A percentile compares a stretch with the other conserved stretches of the same genome.
These are phyloP conservation scores for Drosophila santomea DNA, from an alignment of 1,140 invertebrate genomes.

Conservation along the genomic window DNA sequence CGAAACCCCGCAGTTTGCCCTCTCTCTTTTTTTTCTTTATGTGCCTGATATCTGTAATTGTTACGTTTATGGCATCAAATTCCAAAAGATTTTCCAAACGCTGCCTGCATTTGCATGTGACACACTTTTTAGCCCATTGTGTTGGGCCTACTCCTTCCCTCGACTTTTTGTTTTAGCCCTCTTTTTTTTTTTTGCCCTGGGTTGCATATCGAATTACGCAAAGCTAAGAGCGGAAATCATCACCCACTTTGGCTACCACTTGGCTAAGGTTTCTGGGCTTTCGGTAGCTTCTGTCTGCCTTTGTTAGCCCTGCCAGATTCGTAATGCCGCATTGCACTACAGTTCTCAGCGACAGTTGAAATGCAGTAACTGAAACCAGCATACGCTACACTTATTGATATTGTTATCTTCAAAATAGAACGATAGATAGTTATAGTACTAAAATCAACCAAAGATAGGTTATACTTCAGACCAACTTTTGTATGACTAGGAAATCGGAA, in stretches of 20 bases:
- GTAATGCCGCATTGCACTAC: background rate
- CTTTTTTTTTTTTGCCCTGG: constrained; percentile 22
- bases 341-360: background rate
- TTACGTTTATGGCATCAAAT: constrained; percentile 77
- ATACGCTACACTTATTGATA: background rate
- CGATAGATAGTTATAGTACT: no score
- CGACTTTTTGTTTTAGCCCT: background rate
- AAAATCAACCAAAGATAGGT: no score
- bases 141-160: constrained; percentile 8
- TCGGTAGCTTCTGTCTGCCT: constrained; percentile 18
- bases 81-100: constrained; percentile 56
- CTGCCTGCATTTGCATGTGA: constrained; percentile 76
- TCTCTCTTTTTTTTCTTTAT: constrained; percentile 9
- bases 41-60: constrained; percentile 48
- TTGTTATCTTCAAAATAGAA: no score
- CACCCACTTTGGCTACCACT: constrained; percentile 57
- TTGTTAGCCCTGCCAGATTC: constrained; percentile 10
- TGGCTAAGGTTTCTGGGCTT: constrained; percentile 40
- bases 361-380: background rate
- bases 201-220: constrained; percentile 71
- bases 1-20: background rate
- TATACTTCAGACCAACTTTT: no score
- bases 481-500: no score
- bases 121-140: constrained; percentile 68
- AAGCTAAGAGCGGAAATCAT: constrained; percentile 66